These are phyloP conservation scores for Nesoenas mayeri DNA, from an alignment of 2,113 vertebrate species.

Conservation along the genomic window DNA sequence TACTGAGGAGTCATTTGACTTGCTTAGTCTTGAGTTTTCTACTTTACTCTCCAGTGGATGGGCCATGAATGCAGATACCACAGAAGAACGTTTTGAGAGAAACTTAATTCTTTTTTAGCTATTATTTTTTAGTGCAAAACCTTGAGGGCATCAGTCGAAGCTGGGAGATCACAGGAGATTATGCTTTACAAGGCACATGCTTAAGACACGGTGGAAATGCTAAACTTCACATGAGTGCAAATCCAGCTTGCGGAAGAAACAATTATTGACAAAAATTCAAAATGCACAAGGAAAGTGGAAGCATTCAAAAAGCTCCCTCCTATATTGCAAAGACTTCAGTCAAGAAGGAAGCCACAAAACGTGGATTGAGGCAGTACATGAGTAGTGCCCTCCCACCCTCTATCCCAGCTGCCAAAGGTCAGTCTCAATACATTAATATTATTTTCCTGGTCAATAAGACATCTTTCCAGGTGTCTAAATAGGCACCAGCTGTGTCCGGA, in stretches of 20 bases:
- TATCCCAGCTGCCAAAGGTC: not conserved
- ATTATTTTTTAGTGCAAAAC: not conserved
- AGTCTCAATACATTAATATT: not conserved
- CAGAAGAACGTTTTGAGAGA: no score
- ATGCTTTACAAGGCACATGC: not conserved
- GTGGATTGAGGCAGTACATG: no score
- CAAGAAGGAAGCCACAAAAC: not conserved
- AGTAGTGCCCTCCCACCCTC: not conserved
- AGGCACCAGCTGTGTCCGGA: no score
- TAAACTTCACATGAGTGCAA: not conserved
- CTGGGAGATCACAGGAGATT: not conserved
- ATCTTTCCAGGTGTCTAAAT: not conserved
- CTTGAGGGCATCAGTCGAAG: fast-evolving
- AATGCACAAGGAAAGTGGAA: not conserved
- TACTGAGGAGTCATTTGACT: not conserved
- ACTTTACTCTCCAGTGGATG: not conserved
- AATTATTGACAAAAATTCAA: not conserved
- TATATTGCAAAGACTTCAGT: not conserved
- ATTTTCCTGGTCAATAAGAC: not conserved
- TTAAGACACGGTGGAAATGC: not conserved
- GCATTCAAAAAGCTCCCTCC: not conserved
- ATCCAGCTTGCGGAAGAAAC: not conserved
- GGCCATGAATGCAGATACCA: not conserved
- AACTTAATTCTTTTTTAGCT: no score
- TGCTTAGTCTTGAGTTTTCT: not conserved